Conservation (phyloP, 1,140 invertebrate species). For the Tachypleus tridentatus region DNA sequence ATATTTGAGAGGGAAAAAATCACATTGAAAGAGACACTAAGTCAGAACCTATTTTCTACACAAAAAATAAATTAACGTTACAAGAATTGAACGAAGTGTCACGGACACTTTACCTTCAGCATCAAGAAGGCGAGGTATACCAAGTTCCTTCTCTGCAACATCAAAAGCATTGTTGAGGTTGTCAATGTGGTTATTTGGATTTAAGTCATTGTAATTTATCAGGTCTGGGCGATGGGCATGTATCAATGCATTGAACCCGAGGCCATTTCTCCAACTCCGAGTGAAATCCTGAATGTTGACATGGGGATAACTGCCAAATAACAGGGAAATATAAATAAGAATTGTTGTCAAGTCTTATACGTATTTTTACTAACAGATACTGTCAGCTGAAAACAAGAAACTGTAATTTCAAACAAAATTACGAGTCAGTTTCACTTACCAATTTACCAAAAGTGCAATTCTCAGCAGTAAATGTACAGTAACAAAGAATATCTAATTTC, state of each 20-base stretch:
- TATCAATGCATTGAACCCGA: conserved; percentile 96
- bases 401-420: too few species aligned
- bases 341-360: too few species aligned
- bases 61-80: not conserved
- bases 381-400: too few species aligned
- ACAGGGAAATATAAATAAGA: too few species aligned
- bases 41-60: conserved; percentile 1
- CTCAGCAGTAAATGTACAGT: too few species aligned
- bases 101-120: conserved; percentile 58
- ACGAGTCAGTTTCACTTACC: too few species aligned
- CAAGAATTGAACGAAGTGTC: not conserved
- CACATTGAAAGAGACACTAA: too few species aligned
- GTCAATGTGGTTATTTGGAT: conserved; percentile 65
- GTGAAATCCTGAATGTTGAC: conserved; percentile 42
- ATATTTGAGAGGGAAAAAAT: too few species aligned
- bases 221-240: conserved; percentile 89
- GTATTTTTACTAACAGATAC: too few species aligned
- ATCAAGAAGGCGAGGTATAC: conserved; percentile 70
- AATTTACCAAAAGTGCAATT: too few species aligned
- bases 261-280: conserved; percentile 78
- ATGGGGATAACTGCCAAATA: conserved; percentile 22
- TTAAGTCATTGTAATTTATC: conserved; percentile 66
- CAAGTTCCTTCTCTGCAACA: conserved; percentile 77
- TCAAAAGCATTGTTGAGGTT: conserved; percentile 94
- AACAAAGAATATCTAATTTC: too few species aligned